Conservation (phyloP, 2,888 invertebrate species). For the Agriopis leucophaearia region DNA sequence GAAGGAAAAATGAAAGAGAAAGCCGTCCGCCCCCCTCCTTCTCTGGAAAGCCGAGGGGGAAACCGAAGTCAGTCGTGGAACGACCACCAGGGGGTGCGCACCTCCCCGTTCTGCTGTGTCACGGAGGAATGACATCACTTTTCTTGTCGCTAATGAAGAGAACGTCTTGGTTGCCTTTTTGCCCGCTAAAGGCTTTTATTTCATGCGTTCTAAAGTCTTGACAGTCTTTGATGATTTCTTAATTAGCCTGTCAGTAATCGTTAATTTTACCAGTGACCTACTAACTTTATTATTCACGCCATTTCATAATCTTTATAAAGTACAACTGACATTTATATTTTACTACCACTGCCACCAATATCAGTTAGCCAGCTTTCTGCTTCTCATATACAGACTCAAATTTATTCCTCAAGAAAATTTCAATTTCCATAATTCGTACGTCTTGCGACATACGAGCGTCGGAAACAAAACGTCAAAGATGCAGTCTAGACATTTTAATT, state of each 20-base stretch:
- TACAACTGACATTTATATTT: no score
- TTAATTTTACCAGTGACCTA: not conserved
- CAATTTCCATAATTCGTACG: conserved; percentile 59
- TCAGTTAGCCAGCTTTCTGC: not conserved
- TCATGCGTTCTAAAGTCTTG: conserved; percentile 54
- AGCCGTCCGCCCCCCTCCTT: conserved; percentile 77
- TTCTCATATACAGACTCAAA: conserved; percentile 40
- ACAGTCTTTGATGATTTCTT: conserved; percentile 59
- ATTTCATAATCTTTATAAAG: no score
- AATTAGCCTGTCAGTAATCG: conserved; percentile 54
- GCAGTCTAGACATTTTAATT: conserved; percentile 85
- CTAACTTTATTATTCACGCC: not conserved
- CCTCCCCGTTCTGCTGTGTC: conserved; percentile 77
- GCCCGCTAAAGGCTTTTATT: conserved; percentile 63
- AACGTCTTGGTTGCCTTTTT: conserved; percentile 78
- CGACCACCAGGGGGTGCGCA: conserved; percentile 77
- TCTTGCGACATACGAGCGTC: conserved; percentile 54
- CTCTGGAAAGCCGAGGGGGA: conserved; percentile 59
- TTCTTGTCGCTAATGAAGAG: conserved; percentile 86
- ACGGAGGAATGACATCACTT: conserved; percentile 85
- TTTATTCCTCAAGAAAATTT: conserved; percentile 52
- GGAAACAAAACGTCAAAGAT: conserved; percentile 69
- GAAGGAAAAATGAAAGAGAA: conserved; percentile 87
- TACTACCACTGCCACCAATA: not conserved
- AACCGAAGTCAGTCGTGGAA: conserved; percentile 79